A percentile compares a stretch with the other conserved stretches of the same genome.
phyloP scores from a whole-genome alignment of 2,797 vertebrate genomes.

The Malacoctenus gilli region DNA sequence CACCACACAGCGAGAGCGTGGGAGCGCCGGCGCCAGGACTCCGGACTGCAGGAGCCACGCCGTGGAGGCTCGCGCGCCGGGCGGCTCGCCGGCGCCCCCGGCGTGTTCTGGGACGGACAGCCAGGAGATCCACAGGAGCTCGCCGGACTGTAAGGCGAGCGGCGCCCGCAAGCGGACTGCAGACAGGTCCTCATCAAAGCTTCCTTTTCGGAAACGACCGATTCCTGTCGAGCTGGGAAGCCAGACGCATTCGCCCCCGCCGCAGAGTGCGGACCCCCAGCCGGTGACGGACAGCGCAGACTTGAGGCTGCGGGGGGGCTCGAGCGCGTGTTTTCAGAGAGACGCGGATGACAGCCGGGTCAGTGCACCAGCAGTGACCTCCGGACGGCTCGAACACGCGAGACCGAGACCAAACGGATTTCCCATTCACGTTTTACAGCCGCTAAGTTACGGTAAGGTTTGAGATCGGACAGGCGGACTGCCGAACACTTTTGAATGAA shows the following conservation, averaged over 20 bases:
- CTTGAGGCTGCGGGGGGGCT: background rate
- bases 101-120: conserved; percentile 38
- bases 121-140: conserved; percentile 6
- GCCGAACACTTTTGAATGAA: too few species aligned
- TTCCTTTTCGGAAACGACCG: conserved; percentile 82
- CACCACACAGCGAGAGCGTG: conserved; percentile 67
- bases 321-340: conserved; percentile 2
- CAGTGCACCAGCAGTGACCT: conserved; percentile 11
- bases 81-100: conserved; percentile 43
- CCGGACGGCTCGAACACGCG: conserved; percentile 12
- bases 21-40: conserved; percentile 38
- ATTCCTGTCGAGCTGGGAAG: conserved; percentile 55
- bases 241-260: conserved; percentile 15
- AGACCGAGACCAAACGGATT: conserved; percentile 13
- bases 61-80: conserved; percentile 26
- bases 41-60: conserved; percentile 29
- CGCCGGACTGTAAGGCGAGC: conserved; percentile 5
- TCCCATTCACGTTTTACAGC: background rate
- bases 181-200: conserved; percentile 52
- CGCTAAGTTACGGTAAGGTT: conserved; percentile 56
- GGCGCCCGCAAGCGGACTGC: conserved; percentile 36
- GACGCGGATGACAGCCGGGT: too few species aligned
- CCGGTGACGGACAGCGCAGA: conserved; percentile 16
- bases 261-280: too few species aligned
- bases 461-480: too few species aligned